phyloP scores from a whole-genome alignment of 2,797 vertebrate genomes.

The Thalassophryne amazonica region DNA sequence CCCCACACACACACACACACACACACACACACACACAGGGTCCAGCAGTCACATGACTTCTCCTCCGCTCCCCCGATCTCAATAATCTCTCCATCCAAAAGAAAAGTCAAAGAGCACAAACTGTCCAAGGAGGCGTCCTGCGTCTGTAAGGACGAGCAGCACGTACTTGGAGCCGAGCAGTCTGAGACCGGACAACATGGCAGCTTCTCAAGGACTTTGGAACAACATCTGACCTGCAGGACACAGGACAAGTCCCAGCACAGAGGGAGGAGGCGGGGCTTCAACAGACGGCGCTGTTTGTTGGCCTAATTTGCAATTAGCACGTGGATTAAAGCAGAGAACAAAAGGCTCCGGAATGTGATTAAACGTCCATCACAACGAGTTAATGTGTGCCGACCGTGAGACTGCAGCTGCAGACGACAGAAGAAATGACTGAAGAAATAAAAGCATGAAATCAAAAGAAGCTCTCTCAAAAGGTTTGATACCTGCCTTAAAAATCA shows the following conservation, averaged over 20 bases:
- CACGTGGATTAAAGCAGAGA: slow-evolving; percentile 70
- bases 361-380: slow-evolving; percentile 53
- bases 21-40: slow-evolving; percentile 12
- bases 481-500: background rate
- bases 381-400: slow-evolving; percentile 19
- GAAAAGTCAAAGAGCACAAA: slow-evolving; percentile 68
- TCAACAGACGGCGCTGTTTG: slow-evolving; percentile 58
- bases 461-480: background rate
- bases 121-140: too few species aligned
- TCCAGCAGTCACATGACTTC: slow-evolving; percentile 71
- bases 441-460: background rate
- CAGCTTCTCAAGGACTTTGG: slow-evolving; percentile 23
- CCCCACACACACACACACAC: too few species aligned
- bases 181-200: slow-evolving; percentile 35
- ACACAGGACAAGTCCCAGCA: slow-evolving; percentile 38
- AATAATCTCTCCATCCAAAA: slow-evolving; percentile 60
- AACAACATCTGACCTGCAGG: slow-evolving; percentile 36
- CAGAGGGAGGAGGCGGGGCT: slow-evolving; percentile 1
- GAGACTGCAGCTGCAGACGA: slow-evolving; percentile 33
- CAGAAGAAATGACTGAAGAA: slow-evolving; percentile 21
- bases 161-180: slow-evolving; percentile 38
- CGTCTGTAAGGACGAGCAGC: too few species aligned
- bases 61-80: slow-evolving; percentile 28
- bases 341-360: slow-evolving; percentile 68
- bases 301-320: slow-evolving; percentile 70